Evolutionary conservation across 1,140 invertebrate species (phyloP).

Genomic region (Solenopsis invicta): DNA sequence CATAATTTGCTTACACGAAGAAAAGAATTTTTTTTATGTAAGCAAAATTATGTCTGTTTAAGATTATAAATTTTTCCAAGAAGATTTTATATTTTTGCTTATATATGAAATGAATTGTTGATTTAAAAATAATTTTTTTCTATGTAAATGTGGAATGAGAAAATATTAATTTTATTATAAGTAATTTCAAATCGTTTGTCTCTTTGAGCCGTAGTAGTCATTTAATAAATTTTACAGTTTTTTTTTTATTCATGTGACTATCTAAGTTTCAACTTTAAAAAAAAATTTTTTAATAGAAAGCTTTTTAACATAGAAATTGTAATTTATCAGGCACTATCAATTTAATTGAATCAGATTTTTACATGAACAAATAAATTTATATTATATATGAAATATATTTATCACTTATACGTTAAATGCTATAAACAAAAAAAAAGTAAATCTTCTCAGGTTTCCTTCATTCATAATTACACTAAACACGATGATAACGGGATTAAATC

Average conservation of each 20-base stretch:
- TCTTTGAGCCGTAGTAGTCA: not conserved
- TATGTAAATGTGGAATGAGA: not conserved
- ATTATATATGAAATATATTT: not conserved
- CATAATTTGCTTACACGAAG: no score
- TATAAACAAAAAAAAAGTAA: not conserved
- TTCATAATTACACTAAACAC: slow-evolving; percentile 34
- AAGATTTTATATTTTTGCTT: no score
- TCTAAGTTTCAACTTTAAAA: not conserved
- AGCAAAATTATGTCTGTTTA: no score
- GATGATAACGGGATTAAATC: slow-evolving; percentile 18
- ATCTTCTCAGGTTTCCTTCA: slow-evolving; percentile 41
- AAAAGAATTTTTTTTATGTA: no score
- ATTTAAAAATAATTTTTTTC: no score
- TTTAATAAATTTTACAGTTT: not conserved
- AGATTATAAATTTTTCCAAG: no score
- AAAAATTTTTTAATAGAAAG: not conserved
- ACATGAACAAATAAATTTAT: not conserved
- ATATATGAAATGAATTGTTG: no score
- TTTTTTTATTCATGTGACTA: not conserved
- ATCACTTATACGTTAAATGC: not conserved
- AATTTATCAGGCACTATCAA: not conserved
- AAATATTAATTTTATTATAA: not conserved
- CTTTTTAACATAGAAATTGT: not conserved
- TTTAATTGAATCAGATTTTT: slow-evolving; percentile 8
- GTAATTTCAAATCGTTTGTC: not conserved